A percentile compares a stretch with the other conserved stretches of the same genome.
phyloP scores from a whole-genome alignment of 2,888 invertebrate genomes.

The Drosophila basisetae region DNA sequence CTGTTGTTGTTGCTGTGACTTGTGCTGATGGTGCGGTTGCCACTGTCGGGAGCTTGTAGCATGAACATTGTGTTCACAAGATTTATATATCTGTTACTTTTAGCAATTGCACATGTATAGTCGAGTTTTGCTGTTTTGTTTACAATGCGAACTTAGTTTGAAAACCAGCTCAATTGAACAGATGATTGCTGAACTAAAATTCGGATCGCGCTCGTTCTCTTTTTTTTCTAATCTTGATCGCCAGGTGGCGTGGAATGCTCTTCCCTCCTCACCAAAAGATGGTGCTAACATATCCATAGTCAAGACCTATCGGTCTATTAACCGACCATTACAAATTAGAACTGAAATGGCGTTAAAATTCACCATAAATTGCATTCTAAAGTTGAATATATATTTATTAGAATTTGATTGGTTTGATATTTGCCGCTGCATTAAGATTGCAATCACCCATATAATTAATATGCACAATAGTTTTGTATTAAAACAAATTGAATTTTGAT shows the following conservation, averaged over 20 bases:
- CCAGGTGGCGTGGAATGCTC: not conserved
- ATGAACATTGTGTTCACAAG: constrained; percentile 32
- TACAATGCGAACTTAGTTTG: constrained; percentile 33
- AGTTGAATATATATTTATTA: constrained; percentile 45
- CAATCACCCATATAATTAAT: constrained; percentile 40
- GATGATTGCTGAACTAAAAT: not conserved
- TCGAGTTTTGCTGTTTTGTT: not conserved
- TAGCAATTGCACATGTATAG: not conserved
- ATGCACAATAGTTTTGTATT: constrained; percentile 74
- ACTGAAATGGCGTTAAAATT: not conserved
- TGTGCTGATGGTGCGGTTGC: not conserved
- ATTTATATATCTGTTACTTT: not conserved
- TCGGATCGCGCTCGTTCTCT: not conserved
- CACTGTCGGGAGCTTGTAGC: constrained; percentile 25
- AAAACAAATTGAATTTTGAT: constrained; percentile 75
- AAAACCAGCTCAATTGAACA: constrained; percentile 18
- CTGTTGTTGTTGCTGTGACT: not conserved
- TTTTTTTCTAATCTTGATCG: not conserved
- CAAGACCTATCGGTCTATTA: not conserved
- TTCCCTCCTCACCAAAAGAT: not conserved
- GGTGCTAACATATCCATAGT: not conserved
- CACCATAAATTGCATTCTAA: constrained; percentile 3
- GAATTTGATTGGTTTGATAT: constrained; percentile 59
- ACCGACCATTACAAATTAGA: not conserved
- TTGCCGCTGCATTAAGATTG: constrained; percentile 46